phyloP scores from a whole-genome alignment of 2,113 vertebrate species.

The Monarcha castaneiventris region DNA sequence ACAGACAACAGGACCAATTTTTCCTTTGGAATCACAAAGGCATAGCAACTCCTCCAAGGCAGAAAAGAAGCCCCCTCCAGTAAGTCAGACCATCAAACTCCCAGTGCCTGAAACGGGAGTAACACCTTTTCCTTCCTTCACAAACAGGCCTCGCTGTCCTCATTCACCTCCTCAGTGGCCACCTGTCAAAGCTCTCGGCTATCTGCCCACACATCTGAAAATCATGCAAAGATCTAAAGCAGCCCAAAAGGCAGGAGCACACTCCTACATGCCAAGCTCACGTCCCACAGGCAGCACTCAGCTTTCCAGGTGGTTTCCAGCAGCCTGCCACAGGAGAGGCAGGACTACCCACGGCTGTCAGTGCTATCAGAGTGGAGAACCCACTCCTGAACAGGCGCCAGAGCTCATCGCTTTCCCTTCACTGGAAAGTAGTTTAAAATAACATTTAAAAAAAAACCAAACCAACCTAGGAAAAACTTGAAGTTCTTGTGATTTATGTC shows the following conservation, averaged over 20 bases:
- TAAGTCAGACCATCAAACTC: neutral
- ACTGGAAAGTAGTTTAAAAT: neutral
- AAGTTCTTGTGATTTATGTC: neutral
- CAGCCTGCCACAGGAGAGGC: neutral
- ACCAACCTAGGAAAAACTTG: neutral
- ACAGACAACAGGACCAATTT: neutral
- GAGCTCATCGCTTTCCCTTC: neutral
- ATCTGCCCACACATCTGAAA: neutral
- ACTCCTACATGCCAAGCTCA: neutral
- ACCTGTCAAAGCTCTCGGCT: fast-evolving
- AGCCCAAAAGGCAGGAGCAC: neutral
- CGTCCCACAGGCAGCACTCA: fast-evolving
- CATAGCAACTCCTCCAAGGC: neutral
- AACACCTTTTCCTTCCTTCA: neutral
- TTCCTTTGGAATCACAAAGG: neutral
- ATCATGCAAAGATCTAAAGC: neutral
- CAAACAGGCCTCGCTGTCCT: neutral
- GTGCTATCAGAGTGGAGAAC: neutral
- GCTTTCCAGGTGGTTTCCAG: neutral
- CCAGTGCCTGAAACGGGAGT: neutral
- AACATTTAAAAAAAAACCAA: neutral
- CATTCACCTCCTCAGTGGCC: neutral
- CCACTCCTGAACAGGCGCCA: neutral
- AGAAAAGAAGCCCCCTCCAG: neutral
- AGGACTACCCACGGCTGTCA: neutral